Conservation (phyloP, 37 sponge, comb jelly and placozoan genomes). For the Halichondria panicea region DNA sequence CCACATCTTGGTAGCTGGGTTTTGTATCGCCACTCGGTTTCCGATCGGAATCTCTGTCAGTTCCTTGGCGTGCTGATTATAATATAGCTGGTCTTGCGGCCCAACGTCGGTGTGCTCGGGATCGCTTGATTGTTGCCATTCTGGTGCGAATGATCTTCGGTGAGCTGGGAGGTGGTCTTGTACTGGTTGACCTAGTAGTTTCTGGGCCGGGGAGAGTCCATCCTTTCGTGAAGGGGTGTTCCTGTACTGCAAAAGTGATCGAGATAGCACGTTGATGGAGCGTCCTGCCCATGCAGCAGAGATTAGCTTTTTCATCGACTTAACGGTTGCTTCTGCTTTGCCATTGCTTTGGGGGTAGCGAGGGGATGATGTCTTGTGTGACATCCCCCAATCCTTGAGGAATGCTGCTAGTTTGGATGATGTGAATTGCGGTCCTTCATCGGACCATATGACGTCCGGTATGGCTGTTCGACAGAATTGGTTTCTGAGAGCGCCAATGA, state of each 20-base stretch:
- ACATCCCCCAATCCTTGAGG: slow-evolving; percentile 6
- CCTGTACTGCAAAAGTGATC: slow-evolving; percentile 20
- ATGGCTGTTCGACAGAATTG: slow-evolving; percentile 18
- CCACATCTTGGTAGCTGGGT: not conserved
- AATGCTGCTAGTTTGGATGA: not conserved
- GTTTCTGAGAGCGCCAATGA: slow-evolving; percentile 1
- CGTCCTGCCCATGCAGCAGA: not conserved
- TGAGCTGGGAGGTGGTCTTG: slow-evolving; percentile 14
- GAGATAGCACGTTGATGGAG: not conserved
- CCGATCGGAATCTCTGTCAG: slow-evolving; percentile 7
- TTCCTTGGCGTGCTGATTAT: slow-evolving; percentile 3
- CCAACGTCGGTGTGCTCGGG: too few relatives aligned
- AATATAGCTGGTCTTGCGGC: too few relatives aligned
- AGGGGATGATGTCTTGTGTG: slow-evolving; percentile 12
- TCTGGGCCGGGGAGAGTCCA: slow-evolving; percentile 8
- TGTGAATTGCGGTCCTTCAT: slow-evolving; percentile 1
- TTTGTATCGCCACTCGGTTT: slow-evolving; percentile 3
- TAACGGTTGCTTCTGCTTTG: slow-evolving; percentile 25
- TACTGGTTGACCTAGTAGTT: slow-evolving; percentile 21
- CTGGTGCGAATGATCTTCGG: not conserved
- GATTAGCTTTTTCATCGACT: slow-evolving; percentile 28
- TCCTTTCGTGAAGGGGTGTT: slow-evolving; percentile 25
- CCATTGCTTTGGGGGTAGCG: slow-evolving; percentile 39
- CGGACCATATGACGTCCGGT: slow-evolving; percentile 28
- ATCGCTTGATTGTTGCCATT: not conserved